Evolutionary conservation across 2,797 vertebrate genomes (phyloP).

Genomic region (Ataeniobius toweri): DNA sequence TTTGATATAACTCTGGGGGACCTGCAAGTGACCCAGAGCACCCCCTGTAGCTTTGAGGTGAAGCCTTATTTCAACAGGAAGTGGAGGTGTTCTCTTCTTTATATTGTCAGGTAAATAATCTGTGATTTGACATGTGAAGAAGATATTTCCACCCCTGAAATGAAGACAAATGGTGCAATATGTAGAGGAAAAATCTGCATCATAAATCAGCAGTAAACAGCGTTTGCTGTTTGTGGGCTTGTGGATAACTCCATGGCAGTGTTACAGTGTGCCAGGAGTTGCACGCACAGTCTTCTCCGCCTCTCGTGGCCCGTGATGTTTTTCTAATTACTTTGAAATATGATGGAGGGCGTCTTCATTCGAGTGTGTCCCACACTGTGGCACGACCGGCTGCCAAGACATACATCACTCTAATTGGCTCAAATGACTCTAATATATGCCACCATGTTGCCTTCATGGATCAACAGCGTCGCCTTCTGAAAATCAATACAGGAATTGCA

Average conservation of each 20-base stretch:
- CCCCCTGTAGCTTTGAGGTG: slow-evolving; percentile 25
- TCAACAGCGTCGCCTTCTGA: slow-evolving; percentile 71
- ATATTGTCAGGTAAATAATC: slow-evolving; percentile 53
- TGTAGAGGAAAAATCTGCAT: slow-evolving; percentile 47
- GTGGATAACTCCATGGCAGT: slow-evolving; percentile 26
- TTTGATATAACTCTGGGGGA: slow-evolving; percentile 27
- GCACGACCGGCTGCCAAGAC: slow-evolving; percentile 41
- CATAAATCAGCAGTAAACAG: slow-evolving; percentile 74
- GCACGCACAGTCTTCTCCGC: slow-evolving; percentile 29
- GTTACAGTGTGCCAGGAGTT: slow-evolving; percentile 47
- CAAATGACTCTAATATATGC: slow-evolving; percentile 77
- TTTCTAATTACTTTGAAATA: slow-evolving; percentile 81
- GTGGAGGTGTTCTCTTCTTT: slow-evolving; percentile 11
- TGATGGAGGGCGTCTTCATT: slow-evolving; percentile 57
- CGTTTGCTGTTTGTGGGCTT: slow-evolving; percentile 43
- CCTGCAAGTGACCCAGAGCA: slow-evolving; percentile 29
- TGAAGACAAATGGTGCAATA: slow-evolving; percentile 66
- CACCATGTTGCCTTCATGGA: slow-evolving; percentile 76
- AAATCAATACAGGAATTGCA: slow-evolving; percentile 72
- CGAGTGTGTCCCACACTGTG: slow-evolving; percentile 60
- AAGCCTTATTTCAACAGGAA: background rate
- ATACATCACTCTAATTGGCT: slow-evolving; percentile 80
- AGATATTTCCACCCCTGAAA: slow-evolving; percentile 55
- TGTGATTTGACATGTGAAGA: slow-evolving; percentile 71
- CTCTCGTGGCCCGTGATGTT: slow-evolving; percentile 61